Base-by-base conservation (phyloP, 1,140 invertebrate genomes). In the Danaus melanippus region DNA sequence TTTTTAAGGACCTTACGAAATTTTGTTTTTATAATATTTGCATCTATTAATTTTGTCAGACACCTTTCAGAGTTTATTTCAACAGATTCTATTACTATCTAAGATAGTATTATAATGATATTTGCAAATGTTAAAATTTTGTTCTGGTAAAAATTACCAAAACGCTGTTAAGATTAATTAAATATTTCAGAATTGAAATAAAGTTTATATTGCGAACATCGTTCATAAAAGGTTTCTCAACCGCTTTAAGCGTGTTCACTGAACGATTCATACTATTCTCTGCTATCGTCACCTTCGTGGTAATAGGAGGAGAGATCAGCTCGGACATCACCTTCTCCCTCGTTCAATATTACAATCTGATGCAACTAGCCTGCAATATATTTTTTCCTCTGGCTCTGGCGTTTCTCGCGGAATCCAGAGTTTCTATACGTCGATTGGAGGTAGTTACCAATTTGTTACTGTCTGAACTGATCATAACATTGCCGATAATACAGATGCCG, bases 291-390 rank as follows among this genome's bases (percentile, higher is more conserved):
- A 84, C 90, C 1, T 94, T 90, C 59, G 90, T 94, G 60, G 69
- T 93, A 44, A 74, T 89, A 48, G 90, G 90, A 4, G 89, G 92
- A 12, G 71, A 79, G 7, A 88, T 94, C 56, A 89, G 90, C 1
- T 89, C 93, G 0, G 90, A 92, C 56, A 90, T 91, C 67, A 91
- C 93, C 8, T 95, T 95, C 76, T 91, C 93, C 8, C 87, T 93
- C 56, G 91, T 92, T 40, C 90, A 93, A 53, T 90, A 94, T 64
- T 93, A 92, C 71, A 94, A 95, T 74, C 88, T 91, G 46, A 72
- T 95, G 12, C 91, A 93, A 65, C 73, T 92, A 1, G 91, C 91
- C 12, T 91, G 94, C 86, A 92, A 92, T 10, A 92, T 94, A 59
- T 89, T 92, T 58, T 93, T 92, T 75, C 93, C 93, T 2, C 70